phyloP scores from a whole-genome alignment of 2,888 invertebrate genomes.

The Protophormia terraenovae region DNA sequence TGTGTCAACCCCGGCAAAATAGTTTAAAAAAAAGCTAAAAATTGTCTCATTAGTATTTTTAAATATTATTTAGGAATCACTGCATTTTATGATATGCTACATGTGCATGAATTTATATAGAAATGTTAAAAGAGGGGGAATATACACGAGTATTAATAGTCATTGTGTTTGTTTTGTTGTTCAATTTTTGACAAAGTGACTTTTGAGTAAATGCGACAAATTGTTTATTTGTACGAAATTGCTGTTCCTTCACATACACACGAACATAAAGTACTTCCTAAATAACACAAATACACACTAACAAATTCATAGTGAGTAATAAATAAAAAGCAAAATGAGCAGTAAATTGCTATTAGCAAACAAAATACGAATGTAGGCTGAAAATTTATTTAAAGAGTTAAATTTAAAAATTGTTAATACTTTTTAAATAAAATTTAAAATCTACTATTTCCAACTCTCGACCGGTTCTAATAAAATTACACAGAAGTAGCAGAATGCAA shows the following conservation, averaged over 20 bases:
- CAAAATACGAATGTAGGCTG: neutral
- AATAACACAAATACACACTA: constrained; percentile 2
- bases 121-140: neutral
- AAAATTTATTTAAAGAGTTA: neutral
- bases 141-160: constrained; percentile 63
- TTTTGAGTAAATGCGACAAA: constrained; percentile 68
- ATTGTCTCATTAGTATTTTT: neutral
- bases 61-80: constrained; percentile 12
- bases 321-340: constrained; percentile 49
- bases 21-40: no score
- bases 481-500: no score
- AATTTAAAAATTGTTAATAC: no score
- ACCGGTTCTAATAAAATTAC: no score
- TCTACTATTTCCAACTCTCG: no score
- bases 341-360: constrained; percentile 20
- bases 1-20: no score
- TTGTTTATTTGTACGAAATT: constrained; percentile 64
- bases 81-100: neutral
- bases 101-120: constrained; percentile 3
- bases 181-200: constrained; percentile 64
- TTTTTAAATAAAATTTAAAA: no score
- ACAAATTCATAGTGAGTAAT: constrained; percentile 33
- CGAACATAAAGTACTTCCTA: constrained; percentile 10
- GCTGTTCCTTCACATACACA: constrained; percentile 19
- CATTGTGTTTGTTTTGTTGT: constrained; percentile 64